Conservation (phyloP, 2,113 vertebrate genomes). For the Dipodomys spectabilis region DNA sequence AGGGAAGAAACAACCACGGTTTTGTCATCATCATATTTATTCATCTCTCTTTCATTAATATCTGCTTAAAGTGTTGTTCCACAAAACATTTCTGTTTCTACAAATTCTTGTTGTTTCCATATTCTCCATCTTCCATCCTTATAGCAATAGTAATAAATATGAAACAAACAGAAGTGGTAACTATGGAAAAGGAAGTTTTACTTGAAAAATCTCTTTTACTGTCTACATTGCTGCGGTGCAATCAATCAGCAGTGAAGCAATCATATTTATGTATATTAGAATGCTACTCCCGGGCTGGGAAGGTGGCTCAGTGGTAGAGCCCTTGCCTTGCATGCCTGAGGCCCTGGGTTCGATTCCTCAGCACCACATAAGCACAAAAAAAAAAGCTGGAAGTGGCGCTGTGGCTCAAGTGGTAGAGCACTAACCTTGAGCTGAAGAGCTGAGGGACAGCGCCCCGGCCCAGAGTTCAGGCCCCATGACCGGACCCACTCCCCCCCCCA, state of each 20-base stretch:
- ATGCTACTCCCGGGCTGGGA: neutral
- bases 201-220: neutral
- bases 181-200: neutral
- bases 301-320: neutral
- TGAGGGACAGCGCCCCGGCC: too few relatives aligned
- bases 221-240: neutral
- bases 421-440: too few relatives aligned
- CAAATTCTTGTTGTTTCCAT: neutral
- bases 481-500: too few relatives aligned
- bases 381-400: too few relatives aligned
- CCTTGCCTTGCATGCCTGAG: too few relatives aligned
- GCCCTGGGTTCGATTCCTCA: too few relatives aligned
- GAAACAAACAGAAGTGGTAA: conserved; percentile 8
- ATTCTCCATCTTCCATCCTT: neutral
- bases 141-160: neutral
- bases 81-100: conserved; percentile 27
- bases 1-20: neutral
- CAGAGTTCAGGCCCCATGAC: too few relatives aligned
- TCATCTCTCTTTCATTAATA: neutral
- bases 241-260: neutral
- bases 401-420: too few relatives aligned
- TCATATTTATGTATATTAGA: neutral
- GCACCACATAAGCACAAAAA: too few relatives aligned
- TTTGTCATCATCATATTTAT: neutral
- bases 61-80: conserved; percentile 15